Evolutionary conservation across 2,113 vertebrate genomes (phyloP), one percentile per base, ranked within the genome.

Genomic region (Empidonax alnorum): DNA sequence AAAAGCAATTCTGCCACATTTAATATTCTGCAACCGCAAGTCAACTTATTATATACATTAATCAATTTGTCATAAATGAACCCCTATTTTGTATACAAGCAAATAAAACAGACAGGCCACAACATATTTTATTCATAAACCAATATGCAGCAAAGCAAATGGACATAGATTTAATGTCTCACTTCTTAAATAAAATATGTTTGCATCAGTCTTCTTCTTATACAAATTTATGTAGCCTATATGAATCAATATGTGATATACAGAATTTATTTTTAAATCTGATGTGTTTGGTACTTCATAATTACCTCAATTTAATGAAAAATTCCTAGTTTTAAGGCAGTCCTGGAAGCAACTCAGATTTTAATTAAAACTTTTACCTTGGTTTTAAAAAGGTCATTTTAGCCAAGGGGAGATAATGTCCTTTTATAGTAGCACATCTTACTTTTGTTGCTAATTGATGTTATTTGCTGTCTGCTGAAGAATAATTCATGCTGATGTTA

Each of bases 341-440:
- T 96, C 79, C 56, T 94, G 90, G 94, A 91, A 96, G 84, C 93
- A 96, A 78, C 47, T 93, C 33, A 53, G 59, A 96, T 95, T 97
- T 98, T 98, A 98, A 97, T 98, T 97, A 97, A 94, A 95, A 97
- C 86, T 96, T 96, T 94, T 96, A 95, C 89, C 86, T 96, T 89
- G 76, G 77, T 95, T 97, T 95, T 93, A 76, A 79, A 97, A 98
- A 98, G 96, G 95, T 97, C 95, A 97, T 89, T 95, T 95, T 97
- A 97, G 94, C 95, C 93, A 97, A 94, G 87, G 97, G 95, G 94
- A 97, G 92, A 97, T 92, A 93, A 93, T 93, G 93, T 98, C 96
- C 84, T 92, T 96, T 79, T 92, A 90, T 87, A 97, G 95, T 55
- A 95, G 89, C 93, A 84, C 88, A 95, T 91, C 96, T 88, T 90